Evolutionary conservation across 2,113 vertebrate species (phyloP).

Genomic region (Sceloporus tristichus): DNA sequence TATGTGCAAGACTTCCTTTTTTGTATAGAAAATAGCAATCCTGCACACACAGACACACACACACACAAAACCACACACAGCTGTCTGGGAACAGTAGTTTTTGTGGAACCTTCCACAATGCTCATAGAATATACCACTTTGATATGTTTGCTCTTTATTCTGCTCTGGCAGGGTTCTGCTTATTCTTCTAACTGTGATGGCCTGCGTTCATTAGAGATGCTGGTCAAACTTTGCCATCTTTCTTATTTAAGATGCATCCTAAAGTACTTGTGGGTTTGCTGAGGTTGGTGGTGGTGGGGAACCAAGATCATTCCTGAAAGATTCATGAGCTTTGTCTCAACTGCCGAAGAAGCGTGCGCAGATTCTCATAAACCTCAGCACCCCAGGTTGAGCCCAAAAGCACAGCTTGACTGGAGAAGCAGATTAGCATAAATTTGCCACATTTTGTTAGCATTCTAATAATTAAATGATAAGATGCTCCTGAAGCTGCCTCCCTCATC

Average conservation of each 20-base stretch:
- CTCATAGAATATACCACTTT: too few relatives aligned
- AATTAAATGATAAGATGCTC: background rate
- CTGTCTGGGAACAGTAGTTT: too few relatives aligned
- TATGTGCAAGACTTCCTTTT: too few relatives aligned
- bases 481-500: conserved; percentile 6
- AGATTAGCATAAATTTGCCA: conserved; percentile 16
- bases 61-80: too few relatives aligned
- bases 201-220: background rate
- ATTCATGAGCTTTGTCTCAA: conserved; percentile 35
- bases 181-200: too few relatives aligned
- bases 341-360: conserved; percentile 19
- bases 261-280: background rate
- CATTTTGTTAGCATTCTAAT: conserved; percentile 28
- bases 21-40: too few relatives aligned
- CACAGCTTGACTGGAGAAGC: background rate
- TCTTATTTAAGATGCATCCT: conserved; percentile 22
- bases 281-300: background rate
- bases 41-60: too few relatives aligned
- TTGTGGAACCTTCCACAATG: too few relatives aligned
- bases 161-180: too few relatives aligned
- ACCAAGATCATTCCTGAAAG: conserved; percentile 18
- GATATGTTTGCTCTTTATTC: too few relatives aligned
- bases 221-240: background rate
- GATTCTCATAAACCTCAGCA: background rate
- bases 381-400: conserved; percentile 31